A percentile compares a stretch with the other conserved stretches of the same genome.
Conservation (phyloP, 2,113 vertebrate genomes). For the Bagarius yarrelli region DNA sequence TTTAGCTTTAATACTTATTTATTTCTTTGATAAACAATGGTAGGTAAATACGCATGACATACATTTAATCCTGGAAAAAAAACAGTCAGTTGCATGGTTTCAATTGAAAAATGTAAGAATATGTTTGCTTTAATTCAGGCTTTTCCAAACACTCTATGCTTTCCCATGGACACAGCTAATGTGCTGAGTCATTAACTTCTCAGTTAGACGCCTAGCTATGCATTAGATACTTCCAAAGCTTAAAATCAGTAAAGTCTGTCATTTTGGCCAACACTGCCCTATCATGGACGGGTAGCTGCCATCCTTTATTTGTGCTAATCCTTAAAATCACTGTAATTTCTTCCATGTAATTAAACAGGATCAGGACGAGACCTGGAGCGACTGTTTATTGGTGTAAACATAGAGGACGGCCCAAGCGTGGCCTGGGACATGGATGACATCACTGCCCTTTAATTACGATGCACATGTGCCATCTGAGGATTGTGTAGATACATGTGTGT, state of each 20-base stretch:
- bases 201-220: conserved; percentile 8
- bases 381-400: conserved; percentile 60
- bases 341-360: conserved; percentile 69
- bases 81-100: neutral
- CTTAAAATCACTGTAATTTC: conserved; percentile 64
- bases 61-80: neutral
- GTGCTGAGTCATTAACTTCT: conserved; percentile 41
- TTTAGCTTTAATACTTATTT: neutral
- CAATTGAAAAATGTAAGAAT: neutral
- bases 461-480: conserved; percentile 62
- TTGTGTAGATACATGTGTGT: conserved; percentile 42
- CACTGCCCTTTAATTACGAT: conserved; percentile 70
- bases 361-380: conserved; percentile 59
- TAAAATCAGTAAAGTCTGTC: conserved; percentile 11
- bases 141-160: neutral
- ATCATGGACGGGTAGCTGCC: conserved; percentile 50
- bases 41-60: neutral
- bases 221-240: conserved; percentile 9
- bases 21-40: neutral
- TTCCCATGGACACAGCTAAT: neutral
- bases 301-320: conserved; percentile 59
- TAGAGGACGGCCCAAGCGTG: conserved; percentile 59
- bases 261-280: conserved; percentile 31
- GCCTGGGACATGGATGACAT: conserved; percentile 68
- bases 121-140: neutral